Conservation (phyloP, 2,797 vertebrate genomes). For the Pseudomugil gertrudae region DNA sequence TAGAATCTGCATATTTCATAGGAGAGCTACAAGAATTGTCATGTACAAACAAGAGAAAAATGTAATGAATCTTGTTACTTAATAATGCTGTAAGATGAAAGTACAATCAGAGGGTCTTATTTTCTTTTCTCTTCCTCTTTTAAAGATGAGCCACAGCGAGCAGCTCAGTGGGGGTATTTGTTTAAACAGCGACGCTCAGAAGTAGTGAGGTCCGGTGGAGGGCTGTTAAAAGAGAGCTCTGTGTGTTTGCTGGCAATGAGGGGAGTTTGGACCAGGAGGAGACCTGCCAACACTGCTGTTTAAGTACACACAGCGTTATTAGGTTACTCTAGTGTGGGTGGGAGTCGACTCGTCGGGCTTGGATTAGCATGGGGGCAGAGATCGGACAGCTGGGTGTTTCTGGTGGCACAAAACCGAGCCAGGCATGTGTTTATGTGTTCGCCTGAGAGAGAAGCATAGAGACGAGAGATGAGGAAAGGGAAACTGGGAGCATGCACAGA, state of each 20-base stretch:
- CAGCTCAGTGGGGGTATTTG: conserved; percentile 63
- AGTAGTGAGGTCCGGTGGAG: conserved; percentile 54
- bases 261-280: conserved; percentile 54
- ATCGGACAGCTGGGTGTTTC: conserved; percentile 63
- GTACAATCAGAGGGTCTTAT: conserved; percentile 57
- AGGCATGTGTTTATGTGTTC: conserved; percentile 32
- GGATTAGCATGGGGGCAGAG: conserved; percentile 54
- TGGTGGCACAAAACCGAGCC: conserved; percentile 47
- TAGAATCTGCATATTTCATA: conserved; percentile 75
- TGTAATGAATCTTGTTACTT: conserved; percentile 80
- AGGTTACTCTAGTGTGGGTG: conserved; percentile 81
- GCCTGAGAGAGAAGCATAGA: conserved; percentile 13
- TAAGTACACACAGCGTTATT: conserved; percentile 84
- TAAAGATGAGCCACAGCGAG: conserved; percentile 49
- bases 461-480: conserved; percentile 1
- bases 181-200: conserved; percentile 64
- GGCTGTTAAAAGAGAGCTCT: conserved; percentile 70
- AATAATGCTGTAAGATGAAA: conserved; percentile 72
- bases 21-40: conserved; percentile 69
- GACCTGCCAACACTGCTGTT: conserved; percentile 83
- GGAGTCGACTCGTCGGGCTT: conserved; percentile 42
- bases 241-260: conserved; percentile 81
- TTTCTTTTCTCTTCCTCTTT: conserved; percentile 30
- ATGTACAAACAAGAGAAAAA: conserved; percentile 69
- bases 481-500: conserved; percentile 14